Conservation (phyloP, 1,140 invertebrate genomes). For the Epicauta chinensis region DNA sequence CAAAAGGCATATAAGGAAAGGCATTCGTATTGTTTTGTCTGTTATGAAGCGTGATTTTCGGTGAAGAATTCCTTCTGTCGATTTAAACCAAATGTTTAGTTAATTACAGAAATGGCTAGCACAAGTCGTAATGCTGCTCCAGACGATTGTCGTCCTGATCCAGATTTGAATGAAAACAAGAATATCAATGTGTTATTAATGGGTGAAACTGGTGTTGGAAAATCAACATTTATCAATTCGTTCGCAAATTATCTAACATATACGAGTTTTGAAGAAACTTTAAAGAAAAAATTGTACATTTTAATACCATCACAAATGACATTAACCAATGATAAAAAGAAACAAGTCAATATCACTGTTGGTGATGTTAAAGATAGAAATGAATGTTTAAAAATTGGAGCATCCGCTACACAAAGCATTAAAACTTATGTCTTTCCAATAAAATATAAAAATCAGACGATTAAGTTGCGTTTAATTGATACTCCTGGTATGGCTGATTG, state of each 20-base stretch:
- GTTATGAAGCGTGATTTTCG: too few relatives aligned
- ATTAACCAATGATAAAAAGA: constrained; percentile 19
- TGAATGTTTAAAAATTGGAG: constrained; percentile 29
- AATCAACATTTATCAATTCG: constrained; percentile 39
- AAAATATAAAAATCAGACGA: constrained; percentile 15
- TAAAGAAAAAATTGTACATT: constrained; percentile 17
- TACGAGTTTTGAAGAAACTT: constrained; percentile 24
- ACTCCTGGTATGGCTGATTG: constrained; percentile 35
- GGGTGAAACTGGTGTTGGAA: constrained; percentile 37
- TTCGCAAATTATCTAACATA: constrained; percentile 36
- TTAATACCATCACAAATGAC: constrained; percentile 33
- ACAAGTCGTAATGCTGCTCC: too few relatives aligned
- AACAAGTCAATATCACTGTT: constrained; percentile 17
- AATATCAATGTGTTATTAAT: constrained; percentile 37
- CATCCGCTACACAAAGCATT: constrained; percentile 33
- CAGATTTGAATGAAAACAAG: too few relatives aligned
- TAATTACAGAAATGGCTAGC: too few relatives aligned
- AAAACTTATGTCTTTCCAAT: constrained; percentile 34
- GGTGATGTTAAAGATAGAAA: constrained; percentile 28
- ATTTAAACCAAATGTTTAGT: too few relatives aligned
- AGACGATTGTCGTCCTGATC: too few relatives aligned
- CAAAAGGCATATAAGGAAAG: too few relatives aligned
- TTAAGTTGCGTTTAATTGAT: constrained; percentile 31
- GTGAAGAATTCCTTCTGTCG: too few relatives aligned
- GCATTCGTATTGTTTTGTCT: too few relatives aligned